phyloP scores from a whole-genome alignment of 2,888 invertebrate species.

The Rotaria sp. region DNA sequence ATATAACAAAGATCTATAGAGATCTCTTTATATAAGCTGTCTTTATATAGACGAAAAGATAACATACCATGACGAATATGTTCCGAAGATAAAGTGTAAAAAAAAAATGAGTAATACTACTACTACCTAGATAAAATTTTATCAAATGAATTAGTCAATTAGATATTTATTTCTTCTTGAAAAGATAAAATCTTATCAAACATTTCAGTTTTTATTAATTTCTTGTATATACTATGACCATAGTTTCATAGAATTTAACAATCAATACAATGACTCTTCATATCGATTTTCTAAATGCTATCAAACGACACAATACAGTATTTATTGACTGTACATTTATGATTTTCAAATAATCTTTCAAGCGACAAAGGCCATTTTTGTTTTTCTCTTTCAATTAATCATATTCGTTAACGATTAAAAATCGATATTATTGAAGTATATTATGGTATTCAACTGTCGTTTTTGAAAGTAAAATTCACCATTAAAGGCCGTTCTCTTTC shows the following conservation, averaged over 20 bases:
- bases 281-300: too few species aligned
- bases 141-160: not conserved
- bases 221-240: too few species aligned
- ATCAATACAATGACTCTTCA: too few species aligned
- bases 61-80: not conserved
- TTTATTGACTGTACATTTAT: not conserved
- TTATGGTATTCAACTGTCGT: not conserved
- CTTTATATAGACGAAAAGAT: not conserved
- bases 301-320: not conserved
- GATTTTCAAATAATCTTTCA: not conserved
- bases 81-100: not conserved
- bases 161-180: not conserved
- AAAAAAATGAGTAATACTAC: not conserved
- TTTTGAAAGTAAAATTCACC: not conserved
- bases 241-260: too few species aligned
- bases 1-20: not conserved
- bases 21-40: not conserved
- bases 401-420: not conserved
- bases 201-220: too few species aligned
- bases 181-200: not conserved
- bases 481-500: constrained; percentile 19
- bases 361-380: not conserved
- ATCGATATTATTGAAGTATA: not conserved
- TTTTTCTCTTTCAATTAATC: not conserved
- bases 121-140: not conserved